These are phyloP conservation scores for Rhopalosiphum padi DNA, from an alignment of 1,140 invertebrate genomes.

Conservation along the genomic window DNA sequence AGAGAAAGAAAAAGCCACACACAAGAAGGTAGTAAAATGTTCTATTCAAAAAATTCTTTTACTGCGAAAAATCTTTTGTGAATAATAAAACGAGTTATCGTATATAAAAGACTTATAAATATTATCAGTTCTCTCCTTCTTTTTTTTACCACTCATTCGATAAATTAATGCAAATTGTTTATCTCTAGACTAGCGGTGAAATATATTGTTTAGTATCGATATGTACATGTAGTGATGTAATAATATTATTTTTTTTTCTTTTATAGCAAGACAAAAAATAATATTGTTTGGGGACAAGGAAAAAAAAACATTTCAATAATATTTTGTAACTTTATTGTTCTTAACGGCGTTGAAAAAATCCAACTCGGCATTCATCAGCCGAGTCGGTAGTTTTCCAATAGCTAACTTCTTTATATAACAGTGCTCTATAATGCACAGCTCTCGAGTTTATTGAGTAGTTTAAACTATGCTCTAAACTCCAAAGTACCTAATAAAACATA, in stretches of 20 bases:
- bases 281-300: not conserved
- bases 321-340: constrained; percentile 25
- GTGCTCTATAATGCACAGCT: not conserved
- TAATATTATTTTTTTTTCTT: constrained; percentile 9
- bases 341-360: not conserved
- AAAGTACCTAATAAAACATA: not conserved
- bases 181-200: not conserved
- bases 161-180: constrained; percentile 47
- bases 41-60: constrained; percentile 47
- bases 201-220: not conserved
- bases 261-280: not conserved
- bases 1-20: constrained; percentile 29
- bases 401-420: not conserved
- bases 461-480: not conserved
- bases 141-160: not conserved
- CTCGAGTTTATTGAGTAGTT: not conserved
- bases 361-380: not conserved
- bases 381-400: not conserved
- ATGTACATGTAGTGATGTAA: not conserved
- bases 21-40: constrained; percentile 18
- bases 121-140: not conserved
- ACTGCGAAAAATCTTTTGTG: constrained; percentile 6
- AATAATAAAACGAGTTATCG: constrained; percentile 25
- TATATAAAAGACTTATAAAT: constrained; percentile 41
- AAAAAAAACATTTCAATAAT: not conserved